phyloP scores from a whole-genome alignment of 1,140 invertebrate species.

The Neelides sp. region DNA sequence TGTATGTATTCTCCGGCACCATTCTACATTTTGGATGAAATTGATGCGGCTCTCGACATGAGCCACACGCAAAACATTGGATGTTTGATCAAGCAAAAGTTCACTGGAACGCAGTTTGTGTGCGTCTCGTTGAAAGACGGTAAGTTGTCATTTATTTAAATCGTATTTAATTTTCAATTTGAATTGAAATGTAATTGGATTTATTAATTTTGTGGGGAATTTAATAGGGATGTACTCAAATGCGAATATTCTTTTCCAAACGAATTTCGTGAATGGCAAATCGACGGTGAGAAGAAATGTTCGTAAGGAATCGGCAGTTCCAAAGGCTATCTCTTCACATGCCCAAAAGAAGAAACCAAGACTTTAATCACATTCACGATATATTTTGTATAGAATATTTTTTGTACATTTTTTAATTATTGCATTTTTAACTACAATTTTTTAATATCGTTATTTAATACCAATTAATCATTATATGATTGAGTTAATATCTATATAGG shows the following conservation, averaged over 20 bases:
- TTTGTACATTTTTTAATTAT: too few species aligned
- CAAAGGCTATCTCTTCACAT: neutral
- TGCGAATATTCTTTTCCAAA: constrained; percentile 94
- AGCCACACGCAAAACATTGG: constrained; percentile 99
- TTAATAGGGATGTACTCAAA: constrained; percentile 91
- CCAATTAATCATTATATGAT: too few species aligned
- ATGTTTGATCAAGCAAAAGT: constrained; percentile 84
- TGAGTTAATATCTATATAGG: too few species aligned
- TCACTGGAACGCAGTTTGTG: constrained; percentile 91
- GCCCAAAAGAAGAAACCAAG: too few species aligned
- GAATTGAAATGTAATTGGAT: too few species aligned
- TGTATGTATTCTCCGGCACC: constrained; percentile 95
- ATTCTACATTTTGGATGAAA: constrained; percentile 96
- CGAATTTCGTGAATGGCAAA: constrained; percentile 88
- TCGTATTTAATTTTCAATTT: too few species aligned
- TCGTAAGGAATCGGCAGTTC: neutral
- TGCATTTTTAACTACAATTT: too few species aligned
- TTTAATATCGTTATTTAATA: too few species aligned
- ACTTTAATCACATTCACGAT: too few species aligned
- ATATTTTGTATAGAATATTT: too few species aligned
- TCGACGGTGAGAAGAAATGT: constrained; percentile 68
- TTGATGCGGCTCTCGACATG: constrained; percentile 94
- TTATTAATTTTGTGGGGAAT: too few species aligned
- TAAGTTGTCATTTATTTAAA: too few species aligned
- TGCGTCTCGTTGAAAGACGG: constrained; percentile 98